A percentile compares a stretch with the other conserved stretches of the same genome.
phyloP scores from a whole-genome alignment of 2,113 vertebrate genomes.

The Syrmaticus mikado region DNA sequence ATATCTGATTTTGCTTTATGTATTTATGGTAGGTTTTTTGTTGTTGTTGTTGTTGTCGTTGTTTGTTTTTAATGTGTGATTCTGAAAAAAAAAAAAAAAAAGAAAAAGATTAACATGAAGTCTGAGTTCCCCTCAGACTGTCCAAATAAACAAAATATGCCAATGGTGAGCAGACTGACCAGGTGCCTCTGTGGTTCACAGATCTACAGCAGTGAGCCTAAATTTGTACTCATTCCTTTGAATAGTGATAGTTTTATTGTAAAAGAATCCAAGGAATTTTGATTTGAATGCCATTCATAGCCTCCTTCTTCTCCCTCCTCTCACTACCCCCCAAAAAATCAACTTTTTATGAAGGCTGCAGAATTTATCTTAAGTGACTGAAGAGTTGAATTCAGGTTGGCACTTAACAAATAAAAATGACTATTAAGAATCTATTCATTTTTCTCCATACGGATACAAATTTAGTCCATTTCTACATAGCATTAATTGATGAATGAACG shows the following conservation, averaged over 20 bases:
- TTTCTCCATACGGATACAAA: background rate
- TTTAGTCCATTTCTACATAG: background rate
- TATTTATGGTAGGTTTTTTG: background rate
- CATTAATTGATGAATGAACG: background rate
- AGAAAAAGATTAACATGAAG: background rate
- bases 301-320: no score
- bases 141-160: background rate
- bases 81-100: background rate
- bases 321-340: background rate
- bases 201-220: background rate
- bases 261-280: background rate
- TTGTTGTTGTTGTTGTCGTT: background rate
- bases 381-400: background rate
- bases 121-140: background rate
- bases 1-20: background rate
- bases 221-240: background rate
- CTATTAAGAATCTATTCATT: background rate
- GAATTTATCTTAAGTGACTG: background rate
- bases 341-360: fast-evolving
- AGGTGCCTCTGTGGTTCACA: background rate
- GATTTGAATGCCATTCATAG: background rate
- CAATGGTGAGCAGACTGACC: background rate
- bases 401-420: background rate
- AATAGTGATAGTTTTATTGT: background rate
- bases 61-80: background rate